These are phyloP conservation scores for Gallinago nigripennis DNA, from an alignment of 2,797 vertebrate genomes.

Conservation along the genomic window DNA sequence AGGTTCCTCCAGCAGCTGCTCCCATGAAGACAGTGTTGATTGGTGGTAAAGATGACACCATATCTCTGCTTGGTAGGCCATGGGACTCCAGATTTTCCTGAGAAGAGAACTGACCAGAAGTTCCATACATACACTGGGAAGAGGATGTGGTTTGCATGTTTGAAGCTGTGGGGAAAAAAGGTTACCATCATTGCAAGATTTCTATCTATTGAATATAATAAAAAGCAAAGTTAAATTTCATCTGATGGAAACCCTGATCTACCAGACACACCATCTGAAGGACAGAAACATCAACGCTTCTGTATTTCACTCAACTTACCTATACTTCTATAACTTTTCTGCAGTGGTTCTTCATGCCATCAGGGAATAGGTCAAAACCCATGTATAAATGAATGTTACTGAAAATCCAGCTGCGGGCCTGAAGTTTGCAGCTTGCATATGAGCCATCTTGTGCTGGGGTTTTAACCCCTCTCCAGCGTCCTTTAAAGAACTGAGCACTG, in stretches of 20 bases:
- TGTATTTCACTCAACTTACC: background rate
- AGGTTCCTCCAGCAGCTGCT: constrained; percentile 84
- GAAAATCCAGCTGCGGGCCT: background rate
- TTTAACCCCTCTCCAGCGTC: background rate
- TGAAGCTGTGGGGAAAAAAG: constrained; percentile 71
- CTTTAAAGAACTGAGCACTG: constrained; percentile 50
- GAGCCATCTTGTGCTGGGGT: background rate
- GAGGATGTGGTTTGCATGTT: constrained; percentile 81
- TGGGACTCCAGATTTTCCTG: constrained; percentile 86
- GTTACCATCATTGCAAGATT: background rate
- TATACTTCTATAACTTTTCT: background rate
- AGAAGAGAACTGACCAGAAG: constrained; percentile 80
- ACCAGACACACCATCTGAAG: background rate
- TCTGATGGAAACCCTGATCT: background rate
- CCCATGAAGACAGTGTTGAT: constrained; percentile 99
- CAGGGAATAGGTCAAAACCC: background rate
- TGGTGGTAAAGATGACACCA: constrained; percentile 91
- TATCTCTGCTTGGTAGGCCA: constrained; percentile 78
- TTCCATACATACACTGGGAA: constrained; percentile 92
- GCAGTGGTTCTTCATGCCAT: background rate
- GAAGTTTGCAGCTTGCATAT: background rate
- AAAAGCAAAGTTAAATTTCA: background rate
- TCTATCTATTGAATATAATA: background rate
- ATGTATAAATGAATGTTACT: background rate
- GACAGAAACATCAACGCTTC: background rate